Base-by-base conservation (phyloP, 1,140 invertebrate genomes). In the Drosophila guanche region DNA sequence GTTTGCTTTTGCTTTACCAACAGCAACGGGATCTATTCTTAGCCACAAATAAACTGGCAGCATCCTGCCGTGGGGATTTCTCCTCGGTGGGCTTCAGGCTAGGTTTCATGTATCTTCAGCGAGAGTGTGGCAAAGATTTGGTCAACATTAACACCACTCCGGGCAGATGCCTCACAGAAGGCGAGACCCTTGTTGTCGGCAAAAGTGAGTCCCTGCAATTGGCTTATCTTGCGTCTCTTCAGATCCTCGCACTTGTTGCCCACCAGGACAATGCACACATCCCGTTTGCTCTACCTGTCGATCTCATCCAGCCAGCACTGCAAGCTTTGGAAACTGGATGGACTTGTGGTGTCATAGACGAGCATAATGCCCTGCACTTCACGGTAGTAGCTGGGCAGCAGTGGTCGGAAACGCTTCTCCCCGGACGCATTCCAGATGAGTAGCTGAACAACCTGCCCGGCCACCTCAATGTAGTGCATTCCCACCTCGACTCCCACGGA, bases 341-440 rank as follows among this genome's bases (percentile, higher is more conserved):
- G 8, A 0, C 27, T 25, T 0, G 79, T 83, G 8, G 53, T 66
- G 40, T 83, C 79, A 5, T 65, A 83, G 12, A 83, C 74, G 0
- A 83, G 23, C 0, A 83, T 33, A 0, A 78, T 40, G 6, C 79
- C 79, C 16, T 83, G 52, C 3, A 57, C 69, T 0, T 33, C 22
- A 0, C 63, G 55, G 43, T 69, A 81, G 1, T 77, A 83, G 0
- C 12, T 0, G 10, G 25, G 42, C 8, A 61, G 5, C 5, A 81
- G 1, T 0, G 56, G 27, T 4, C 40, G 60, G 12, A 63, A 81
- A 1, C 79, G 79, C 16, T 83, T 74, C 52, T 61, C 73, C 8
- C 79, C 79, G 2, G 79, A 42, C 0, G 79, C 59, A 41, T 81
- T 73, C 73, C 79, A 81, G 0, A 81, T 45, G 8, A 74, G 63